Conservation (phyloP, 2,888 invertebrate genomes). For the Tachina lurida region DNA sequence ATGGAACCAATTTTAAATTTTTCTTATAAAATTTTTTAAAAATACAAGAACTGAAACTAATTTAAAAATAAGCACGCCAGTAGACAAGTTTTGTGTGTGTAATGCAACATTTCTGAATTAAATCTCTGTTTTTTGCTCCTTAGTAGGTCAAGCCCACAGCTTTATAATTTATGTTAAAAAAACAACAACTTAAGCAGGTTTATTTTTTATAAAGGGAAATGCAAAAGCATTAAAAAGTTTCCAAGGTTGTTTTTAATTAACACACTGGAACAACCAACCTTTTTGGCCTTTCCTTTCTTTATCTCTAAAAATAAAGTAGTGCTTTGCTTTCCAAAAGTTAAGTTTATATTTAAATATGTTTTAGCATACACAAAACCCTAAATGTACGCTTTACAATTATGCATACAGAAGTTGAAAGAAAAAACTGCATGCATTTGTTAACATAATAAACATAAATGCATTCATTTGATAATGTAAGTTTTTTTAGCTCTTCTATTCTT, state of each 20-base stretch:
- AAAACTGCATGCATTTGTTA: not conserved
- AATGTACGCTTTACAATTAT: slow-evolving; percentile 28
- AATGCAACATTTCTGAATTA: no score
- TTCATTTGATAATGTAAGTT: not conserved
- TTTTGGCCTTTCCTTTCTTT: not conserved
- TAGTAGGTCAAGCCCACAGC: no score
- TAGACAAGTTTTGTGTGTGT: no score
- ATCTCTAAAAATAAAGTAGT: not conserved
- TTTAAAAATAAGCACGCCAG: no score
- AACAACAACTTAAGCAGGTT: not conserved
- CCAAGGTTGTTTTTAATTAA: slow-evolving; percentile 26
- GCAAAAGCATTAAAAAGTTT: not conserved
- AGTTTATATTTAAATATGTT: not conserved
- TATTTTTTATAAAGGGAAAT: not conserved
- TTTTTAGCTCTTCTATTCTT: not conserved
- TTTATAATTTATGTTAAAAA: no score
- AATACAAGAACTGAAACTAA: no score
- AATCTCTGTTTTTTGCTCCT: no score
- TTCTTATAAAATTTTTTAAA: no score
- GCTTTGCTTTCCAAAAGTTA: not conserved
- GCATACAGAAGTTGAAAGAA: not conserved
- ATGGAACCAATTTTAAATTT: no score
- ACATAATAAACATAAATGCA: not conserved
- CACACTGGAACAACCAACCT: not conserved
- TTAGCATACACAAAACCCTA: not conserved